These are phyloP conservation scores for Catostylus mosaicus DNA, from an alignment of 30 jellyfish, hydroid and myxozoan genomes.

Conservation along the genomic window DNA sequence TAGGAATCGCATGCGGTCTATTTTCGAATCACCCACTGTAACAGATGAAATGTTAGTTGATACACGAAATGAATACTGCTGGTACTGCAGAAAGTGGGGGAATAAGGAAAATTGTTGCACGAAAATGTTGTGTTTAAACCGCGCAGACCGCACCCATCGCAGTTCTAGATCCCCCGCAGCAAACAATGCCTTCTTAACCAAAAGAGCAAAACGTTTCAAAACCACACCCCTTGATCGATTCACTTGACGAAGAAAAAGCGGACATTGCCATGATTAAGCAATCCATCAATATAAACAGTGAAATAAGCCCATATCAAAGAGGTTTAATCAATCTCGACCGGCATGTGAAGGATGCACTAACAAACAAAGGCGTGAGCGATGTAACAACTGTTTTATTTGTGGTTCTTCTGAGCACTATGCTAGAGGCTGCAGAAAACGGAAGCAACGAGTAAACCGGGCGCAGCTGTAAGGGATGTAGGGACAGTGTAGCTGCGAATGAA, in stretches of 20 bases:
- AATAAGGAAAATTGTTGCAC: too few relatives aligned
- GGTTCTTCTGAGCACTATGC: constrained; percentile 30
- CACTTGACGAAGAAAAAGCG: not conserved
- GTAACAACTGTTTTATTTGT: constrained; percentile 1
- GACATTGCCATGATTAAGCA: constrained; percentile 2
- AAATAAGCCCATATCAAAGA: not conserved
- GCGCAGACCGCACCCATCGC: too few relatives aligned
- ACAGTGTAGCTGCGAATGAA: constrained; percentile 44
- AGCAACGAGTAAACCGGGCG: constrained; percentile 69
- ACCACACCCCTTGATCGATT: not conserved
- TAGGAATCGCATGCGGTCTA: too few relatives aligned
- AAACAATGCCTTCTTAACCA: not conserved
- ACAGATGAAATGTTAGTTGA: too few relatives aligned
- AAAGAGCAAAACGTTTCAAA: not conserved
- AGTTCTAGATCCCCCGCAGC: not conserved
- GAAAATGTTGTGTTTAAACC: too few relatives aligned
- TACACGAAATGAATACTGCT: too few relatives aligned
- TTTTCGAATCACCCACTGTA: too few relatives aligned
- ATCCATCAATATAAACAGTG: not conserved
- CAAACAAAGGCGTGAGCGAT: not conserved
- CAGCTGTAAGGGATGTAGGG: constrained; percentile 43
- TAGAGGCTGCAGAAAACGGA: constrained; percentile 66
- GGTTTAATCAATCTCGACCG: not conserved
- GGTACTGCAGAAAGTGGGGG: too few relatives aligned
- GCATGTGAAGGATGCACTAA: not conserved